Conservation (phyloP, 2,888 invertebrate species). For the Aporophyla lueneburgensis region DNA sequence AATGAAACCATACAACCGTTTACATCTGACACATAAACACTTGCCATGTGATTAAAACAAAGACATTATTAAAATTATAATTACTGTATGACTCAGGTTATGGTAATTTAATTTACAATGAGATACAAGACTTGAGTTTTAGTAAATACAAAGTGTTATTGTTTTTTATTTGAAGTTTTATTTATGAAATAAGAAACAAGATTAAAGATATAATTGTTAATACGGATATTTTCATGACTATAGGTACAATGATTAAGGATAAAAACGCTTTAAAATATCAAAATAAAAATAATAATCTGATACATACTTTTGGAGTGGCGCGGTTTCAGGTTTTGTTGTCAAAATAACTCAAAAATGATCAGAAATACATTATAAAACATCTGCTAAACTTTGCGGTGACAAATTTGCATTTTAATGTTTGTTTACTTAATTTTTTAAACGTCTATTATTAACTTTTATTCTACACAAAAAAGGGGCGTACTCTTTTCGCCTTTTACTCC, state of each 20-base stretch:
- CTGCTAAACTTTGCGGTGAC: neutral
- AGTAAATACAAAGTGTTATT: neutral
- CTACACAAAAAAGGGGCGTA: conserved; percentile 52
- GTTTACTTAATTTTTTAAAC: conserved; percentile 36
- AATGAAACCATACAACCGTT: conserved; percentile 21
- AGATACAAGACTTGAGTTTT: neutral
- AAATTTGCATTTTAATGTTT: conserved; percentile 37
- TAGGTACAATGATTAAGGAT: neutral
- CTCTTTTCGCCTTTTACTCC: neutral
- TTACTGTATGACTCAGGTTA: conserved; percentile 25
- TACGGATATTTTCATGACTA: neutral
- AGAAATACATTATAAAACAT: neutral
- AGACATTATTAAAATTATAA: conserved; percentile 27
- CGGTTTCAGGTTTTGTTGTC: neutral
- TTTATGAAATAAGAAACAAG: neutral
- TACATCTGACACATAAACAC: conserved; percentile 21
- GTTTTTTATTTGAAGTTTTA: neutral
- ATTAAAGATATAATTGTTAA: neutral
- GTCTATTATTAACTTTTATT: neutral
- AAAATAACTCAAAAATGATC: neutral
- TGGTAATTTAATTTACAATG: conserved; percentile 12
- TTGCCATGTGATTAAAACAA: conserved; percentile 28
- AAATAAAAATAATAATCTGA: neutral
- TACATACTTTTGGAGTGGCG: neutral
- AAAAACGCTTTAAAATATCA: neutral